phyloP scores from a whole-genome alignment of 2,113 vertebrate species.

The Talpa occidentalis region DNA sequence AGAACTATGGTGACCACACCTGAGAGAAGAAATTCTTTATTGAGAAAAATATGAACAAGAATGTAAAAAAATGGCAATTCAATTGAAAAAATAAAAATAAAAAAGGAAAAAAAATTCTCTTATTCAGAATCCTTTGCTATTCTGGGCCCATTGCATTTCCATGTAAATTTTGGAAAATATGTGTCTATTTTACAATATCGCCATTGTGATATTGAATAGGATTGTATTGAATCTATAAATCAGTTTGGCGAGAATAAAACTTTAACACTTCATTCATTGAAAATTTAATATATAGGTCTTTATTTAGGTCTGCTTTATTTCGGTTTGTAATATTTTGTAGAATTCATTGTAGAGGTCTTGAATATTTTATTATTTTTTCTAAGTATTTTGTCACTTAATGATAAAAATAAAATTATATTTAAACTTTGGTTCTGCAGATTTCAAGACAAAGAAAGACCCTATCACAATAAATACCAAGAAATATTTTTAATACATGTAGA shows the following conservation, averaged over 20 bases:
- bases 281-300: background rate
- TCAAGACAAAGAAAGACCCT: background rate
- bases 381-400: background rate
- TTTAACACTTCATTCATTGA: background rate
- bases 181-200: background rate
- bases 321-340: background rate
- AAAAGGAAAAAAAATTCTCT: background rate
- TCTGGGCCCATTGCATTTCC: background rate
- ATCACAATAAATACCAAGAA: background rate
- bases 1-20: too few species aligned
- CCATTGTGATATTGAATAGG: background rate
- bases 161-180: background rate
- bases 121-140: background rate
- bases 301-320: background rate
- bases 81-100: too few species aligned
- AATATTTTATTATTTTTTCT: background rate
- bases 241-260: background rate
- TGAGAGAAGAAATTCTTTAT: too few species aligned
- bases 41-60: too few species aligned
- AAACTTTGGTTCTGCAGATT: background rate
- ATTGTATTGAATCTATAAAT: background rate
- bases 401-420: background rate
- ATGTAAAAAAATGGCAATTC: too few species aligned
- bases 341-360: background rate
- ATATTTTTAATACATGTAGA: background rate